These are phyloP conservation scores for Prolemur simus DNA, from an alignment of 2,113 vertebrate species.

Conservation along the genomic window DNA sequence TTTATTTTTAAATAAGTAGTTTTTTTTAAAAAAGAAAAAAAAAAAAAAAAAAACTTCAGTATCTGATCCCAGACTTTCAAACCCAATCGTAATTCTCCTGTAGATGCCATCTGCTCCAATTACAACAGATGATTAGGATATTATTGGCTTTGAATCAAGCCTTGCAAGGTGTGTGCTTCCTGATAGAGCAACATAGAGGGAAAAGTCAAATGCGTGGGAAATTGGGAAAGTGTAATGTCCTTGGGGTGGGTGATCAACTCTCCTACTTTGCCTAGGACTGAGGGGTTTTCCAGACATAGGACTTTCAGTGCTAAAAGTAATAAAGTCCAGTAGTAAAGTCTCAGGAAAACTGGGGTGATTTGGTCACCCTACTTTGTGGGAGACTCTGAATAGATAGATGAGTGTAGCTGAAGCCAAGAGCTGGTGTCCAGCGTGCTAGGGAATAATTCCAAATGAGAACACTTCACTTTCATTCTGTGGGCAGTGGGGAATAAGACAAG, in stretches of 20 bases:
- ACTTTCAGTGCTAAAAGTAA: not conserved
- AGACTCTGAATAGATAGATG: not conserved
- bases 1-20: not conserved
- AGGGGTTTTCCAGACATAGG: not conserved
- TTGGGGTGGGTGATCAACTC: not conserved
- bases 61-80: not conserved
- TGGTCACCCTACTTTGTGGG: not conserved
- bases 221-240: not conserved
- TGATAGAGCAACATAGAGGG: not conserved
- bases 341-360: not conserved
- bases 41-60: not conserved
- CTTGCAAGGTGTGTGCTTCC: not conserved
- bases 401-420: not conserved
- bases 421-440: not conserved
- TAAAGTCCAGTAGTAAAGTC: too few relatives aligned
- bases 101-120: not conserved
- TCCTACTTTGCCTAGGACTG: not conserved
- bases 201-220: not conserved
- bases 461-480: not conserved
- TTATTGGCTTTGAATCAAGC: not conserved
- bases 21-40: too few relatives aligned
- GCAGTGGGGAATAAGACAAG: not conserved
- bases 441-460: not conserved
- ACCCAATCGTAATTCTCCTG: not conserved
- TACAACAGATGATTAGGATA: rapidly evolving